Evolutionary conservation across 1,140 invertebrate genomes (phyloP).

Genomic region (Magallana gigas): DNA sequence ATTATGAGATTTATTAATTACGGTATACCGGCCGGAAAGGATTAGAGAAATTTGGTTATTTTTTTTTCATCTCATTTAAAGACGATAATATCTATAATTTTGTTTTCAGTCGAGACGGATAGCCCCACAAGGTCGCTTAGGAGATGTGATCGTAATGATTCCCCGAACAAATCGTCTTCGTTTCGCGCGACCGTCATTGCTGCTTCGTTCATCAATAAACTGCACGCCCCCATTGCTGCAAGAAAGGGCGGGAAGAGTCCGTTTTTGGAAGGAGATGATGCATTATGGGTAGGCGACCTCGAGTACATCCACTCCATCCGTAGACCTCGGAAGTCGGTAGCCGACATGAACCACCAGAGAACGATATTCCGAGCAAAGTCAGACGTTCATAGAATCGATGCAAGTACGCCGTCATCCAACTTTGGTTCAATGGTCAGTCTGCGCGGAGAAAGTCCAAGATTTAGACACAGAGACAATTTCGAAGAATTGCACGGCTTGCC

Average conservation of each 20-base stretch:
- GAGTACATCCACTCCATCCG: conserved; percentile 52
- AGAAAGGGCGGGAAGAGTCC: not conserved
- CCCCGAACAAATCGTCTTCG: conserved; percentile 16
- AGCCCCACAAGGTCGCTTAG: not conserved
- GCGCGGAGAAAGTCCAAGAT: not conserved
- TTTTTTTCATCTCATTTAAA: too few relatives aligned
- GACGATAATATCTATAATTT: too few relatives aligned
- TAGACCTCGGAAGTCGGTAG: conserved; percentile 49
- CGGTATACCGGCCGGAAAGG: too few relatives aligned
- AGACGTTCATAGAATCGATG: conserved; percentile 20
- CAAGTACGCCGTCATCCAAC: not conserved
- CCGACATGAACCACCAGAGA: conserved; percentile 50
- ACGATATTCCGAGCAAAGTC: conserved; percentile 49
- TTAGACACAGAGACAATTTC: not conserved
- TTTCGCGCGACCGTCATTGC: conserved; percentile 39
- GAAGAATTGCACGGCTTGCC: not conserved
- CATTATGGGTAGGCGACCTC: conserved; percentile 48
- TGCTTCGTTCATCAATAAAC: conserved; percentile 42
- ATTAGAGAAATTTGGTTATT: too few relatives aligned
- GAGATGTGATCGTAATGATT: not conserved
- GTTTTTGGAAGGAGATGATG: not conserved
- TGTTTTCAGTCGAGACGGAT: not conserved
- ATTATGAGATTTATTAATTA: too few relatives aligned
- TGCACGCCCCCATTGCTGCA: conserved; percentile 26
- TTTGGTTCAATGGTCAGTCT: not conserved